Conservation (phyloP, 2,888 invertebrate genomes). For the Conistra vaccinii region DNA sequence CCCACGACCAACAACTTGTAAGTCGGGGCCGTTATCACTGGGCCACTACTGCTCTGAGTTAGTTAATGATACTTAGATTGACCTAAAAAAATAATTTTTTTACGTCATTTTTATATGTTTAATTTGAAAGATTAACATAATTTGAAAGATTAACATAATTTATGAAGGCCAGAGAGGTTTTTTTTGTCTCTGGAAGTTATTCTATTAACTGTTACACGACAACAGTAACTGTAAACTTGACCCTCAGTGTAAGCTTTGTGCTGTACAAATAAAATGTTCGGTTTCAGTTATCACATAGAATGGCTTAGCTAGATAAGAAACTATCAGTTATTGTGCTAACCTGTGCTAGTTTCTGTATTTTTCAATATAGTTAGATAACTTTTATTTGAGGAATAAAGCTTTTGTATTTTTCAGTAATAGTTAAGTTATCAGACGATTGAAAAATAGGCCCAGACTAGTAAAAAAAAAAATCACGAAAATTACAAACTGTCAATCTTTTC, state of each 20-base stretch:
- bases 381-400: no score
- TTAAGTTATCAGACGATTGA: not conserved
- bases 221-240: not conserved
- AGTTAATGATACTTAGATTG: no score
- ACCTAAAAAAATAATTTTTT: no score
- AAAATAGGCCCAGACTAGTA: not conserved
- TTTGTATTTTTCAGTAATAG: no score
- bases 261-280: not conserved
- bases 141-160: not conserved
- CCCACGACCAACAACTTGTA: no score
- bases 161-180: not conserved
- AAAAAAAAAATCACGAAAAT: not conserved
- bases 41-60: no score
- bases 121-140: not conserved
- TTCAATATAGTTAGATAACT: no score
- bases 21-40: no score
- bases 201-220: not conserved
- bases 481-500: not conserved
- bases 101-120: no score
- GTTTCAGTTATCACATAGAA: conserved; percentile 13
- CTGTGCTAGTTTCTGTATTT: no score
- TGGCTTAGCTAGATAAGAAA: conserved; percentile 17
- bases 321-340: conserved; percentile 12
- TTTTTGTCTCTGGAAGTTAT: not conserved
- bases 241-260: not conserved